Percentiles rank a stretch among this genome's conserved stretches.
phyloP scores from a whole-genome alignment of 2,113 vertebrate genomes.

The Nycticorax nycticorax region DNA sequence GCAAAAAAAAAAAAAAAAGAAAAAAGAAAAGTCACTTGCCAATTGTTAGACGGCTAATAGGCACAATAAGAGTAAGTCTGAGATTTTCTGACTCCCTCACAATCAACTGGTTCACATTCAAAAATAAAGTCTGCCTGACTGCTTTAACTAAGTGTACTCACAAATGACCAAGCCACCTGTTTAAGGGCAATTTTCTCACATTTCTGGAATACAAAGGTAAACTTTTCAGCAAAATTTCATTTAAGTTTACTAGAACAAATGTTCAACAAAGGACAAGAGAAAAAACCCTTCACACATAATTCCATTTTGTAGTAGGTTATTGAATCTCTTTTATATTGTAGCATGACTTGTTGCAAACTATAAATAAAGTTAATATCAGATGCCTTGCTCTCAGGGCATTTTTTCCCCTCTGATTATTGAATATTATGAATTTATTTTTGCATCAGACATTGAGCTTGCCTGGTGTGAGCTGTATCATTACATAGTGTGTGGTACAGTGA shows the following conservation, averaged over 20 bases:
- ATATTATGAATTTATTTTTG: neutral
- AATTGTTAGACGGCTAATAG: neutral
- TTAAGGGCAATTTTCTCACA: neutral
- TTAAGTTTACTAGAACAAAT: neutral
- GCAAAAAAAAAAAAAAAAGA: neutral
- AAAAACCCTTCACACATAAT: neutral
- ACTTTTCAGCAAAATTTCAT: neutral
- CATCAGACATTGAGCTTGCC: neutral
- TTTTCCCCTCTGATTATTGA: neutral
- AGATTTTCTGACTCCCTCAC: neutral
- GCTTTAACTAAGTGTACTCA: neutral
- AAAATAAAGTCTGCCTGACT: neutral
- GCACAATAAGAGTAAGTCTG: accelerated
- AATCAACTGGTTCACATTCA: neutral
- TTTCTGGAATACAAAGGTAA: neutral
- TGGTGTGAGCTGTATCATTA: neutral
- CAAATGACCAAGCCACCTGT: neutral
- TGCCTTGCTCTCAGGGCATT: neutral
- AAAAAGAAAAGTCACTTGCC: neutral
- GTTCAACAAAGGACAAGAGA: neutral
- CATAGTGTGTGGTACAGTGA: neutral
- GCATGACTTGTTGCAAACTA: neutral
- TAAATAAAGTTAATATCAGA: neutral
- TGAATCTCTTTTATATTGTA: neutral
- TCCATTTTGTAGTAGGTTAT: neutral